Conservation (phyloP, 2,113 vertebrate species). For the Rhegmatorhina hoffmannsi region DNA sequence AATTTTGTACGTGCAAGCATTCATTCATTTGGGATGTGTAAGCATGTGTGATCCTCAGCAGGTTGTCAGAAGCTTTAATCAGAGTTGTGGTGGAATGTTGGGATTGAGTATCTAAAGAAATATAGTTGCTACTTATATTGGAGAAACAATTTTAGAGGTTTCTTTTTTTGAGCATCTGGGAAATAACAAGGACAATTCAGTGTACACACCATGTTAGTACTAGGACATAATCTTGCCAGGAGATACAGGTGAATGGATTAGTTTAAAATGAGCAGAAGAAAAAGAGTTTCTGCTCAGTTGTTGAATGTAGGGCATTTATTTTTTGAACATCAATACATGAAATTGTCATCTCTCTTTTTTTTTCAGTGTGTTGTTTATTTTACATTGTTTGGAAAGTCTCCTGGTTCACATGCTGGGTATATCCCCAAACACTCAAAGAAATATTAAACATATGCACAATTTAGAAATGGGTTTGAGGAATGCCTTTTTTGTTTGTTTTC, state of each 20-base stretch:
- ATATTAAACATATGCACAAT: not conserved
- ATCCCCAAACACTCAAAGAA: not conserved
- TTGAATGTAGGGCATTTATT: not conserved
- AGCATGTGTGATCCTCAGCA: not conserved
- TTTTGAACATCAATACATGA: not conserved
- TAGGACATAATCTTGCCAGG: not conserved
- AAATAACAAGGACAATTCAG: not conserved
- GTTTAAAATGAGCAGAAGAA: not conserved
- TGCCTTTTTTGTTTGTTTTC: not conserved
- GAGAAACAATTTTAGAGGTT: not conserved
- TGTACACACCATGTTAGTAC: not conserved
- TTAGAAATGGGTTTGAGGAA: not conserved
- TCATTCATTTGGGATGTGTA: not conserved
- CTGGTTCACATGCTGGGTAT: not conserved
- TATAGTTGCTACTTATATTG: not conserved
- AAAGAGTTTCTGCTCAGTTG: not conserved
- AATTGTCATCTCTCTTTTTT: not conserved
- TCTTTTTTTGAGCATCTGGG: conserved; percentile 11
- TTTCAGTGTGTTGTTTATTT: not conserved
- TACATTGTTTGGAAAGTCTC: not conserved
- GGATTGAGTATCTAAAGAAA: not conserved
- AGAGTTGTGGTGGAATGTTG: not conserved
- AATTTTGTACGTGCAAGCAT: not conserved
- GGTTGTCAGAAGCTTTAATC: not conserved
- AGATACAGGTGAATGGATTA: not conserved